Conservation (phyloP, 1,140 invertebrate genomes). For the Drosophila punjabiensis region DNA sequence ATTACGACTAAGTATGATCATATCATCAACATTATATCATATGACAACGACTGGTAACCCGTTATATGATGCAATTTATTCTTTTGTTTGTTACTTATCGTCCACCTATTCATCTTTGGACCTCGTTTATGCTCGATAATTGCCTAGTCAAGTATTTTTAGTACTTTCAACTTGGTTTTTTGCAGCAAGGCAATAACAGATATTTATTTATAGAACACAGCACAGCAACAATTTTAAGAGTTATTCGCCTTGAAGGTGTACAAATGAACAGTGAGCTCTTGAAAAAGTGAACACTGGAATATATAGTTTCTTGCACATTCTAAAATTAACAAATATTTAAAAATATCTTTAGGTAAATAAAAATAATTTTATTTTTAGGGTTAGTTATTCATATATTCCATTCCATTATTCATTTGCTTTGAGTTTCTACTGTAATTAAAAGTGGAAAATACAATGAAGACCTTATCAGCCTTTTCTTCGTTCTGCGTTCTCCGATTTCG, state of each 20-base stretch:
- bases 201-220: slow-evolving; percentile 29
- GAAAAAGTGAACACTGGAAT: no score
- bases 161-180: slow-evolving; percentile 4
- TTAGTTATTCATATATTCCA: no score
- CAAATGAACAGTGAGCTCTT: slow-evolving; percentile 1
- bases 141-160: slow-evolving; percentile 33
- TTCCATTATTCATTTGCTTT: no score
- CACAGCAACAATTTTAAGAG: not conserved
- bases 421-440: slow-evolving; percentile 8
- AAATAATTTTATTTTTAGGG: not conserved
- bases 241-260: not conserved
- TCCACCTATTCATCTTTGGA: slow-evolving; percentile 18
- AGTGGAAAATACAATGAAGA: not conserved
- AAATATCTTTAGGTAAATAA: no score
- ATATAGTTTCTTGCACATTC: not conserved
- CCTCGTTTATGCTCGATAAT: slow-evolving; percentile 14
- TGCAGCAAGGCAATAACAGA: slow-evolving; percentile 8
- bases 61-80: slow-evolving; percentile 13
- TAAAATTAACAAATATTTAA: not conserved
- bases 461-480: slow-evolving; percentile 17
- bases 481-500: slow-evolving; percentile 12
- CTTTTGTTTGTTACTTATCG: slow-evolving; percentile 13
- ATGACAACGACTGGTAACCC: not conserved
- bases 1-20: not conserved
- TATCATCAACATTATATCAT: slow-evolving; percentile 6